phyloP scores from a whole-genome alignment of 2,113 vertebrate species.

The Tautogolabrus adspersus region DNA sequence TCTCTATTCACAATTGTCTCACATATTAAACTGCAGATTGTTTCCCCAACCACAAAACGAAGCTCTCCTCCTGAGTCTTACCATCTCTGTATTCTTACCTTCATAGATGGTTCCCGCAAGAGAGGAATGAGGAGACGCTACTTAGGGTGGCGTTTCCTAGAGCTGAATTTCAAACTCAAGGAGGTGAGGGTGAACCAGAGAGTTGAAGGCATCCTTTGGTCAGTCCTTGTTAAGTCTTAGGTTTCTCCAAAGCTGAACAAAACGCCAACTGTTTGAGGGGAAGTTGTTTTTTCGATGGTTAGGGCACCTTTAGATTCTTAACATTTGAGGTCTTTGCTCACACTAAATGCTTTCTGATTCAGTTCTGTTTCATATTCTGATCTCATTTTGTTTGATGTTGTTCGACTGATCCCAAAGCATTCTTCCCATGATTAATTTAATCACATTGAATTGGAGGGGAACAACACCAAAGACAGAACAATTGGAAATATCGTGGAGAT shows the following conservation, averaged over 20 bases:
- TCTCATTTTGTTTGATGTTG: background rate
- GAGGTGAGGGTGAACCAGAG: slow-evolving; percentile 33
- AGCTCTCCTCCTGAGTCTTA: slow-evolving; percentile 5
- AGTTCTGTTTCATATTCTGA: background rate
- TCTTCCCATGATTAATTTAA: too few relatives aligned
- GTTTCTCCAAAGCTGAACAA: slow-evolving; percentile 14
- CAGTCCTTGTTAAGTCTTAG: slow-evolving; percentile 18
- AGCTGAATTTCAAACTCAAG: slow-evolving; percentile 47
- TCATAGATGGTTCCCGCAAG: slow-evolving; percentile 26
- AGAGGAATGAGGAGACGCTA: slow-evolving; percentile 22
- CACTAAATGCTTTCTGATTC: too few relatives aligned
- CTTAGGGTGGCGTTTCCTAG: slow-evolving; percentile 18
- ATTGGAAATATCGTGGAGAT: background rate
- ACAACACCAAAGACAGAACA: background rate
- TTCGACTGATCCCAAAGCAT: background rate
- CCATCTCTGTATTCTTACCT: slow-evolving; percentile 15
- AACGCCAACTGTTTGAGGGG: slow-evolving; percentile 20
- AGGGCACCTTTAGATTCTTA: background rate
- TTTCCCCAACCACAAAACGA: slow-evolving; percentile 6
- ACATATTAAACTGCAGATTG: slow-evolving; percentile 2
- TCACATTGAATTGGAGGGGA: too few relatives aligned
- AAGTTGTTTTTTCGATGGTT: slow-evolving; percentile 18
- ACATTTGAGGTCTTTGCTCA: background rate
- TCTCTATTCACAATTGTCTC: background rate
- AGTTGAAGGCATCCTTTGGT: background rate